Percentiles rank a stretch among this genome's conserved stretches.
Evolutionary conservation across 2,797 vertebrate genomes (phyloP).

Genomic region (Hydrocynus forskahlii): DNA sequence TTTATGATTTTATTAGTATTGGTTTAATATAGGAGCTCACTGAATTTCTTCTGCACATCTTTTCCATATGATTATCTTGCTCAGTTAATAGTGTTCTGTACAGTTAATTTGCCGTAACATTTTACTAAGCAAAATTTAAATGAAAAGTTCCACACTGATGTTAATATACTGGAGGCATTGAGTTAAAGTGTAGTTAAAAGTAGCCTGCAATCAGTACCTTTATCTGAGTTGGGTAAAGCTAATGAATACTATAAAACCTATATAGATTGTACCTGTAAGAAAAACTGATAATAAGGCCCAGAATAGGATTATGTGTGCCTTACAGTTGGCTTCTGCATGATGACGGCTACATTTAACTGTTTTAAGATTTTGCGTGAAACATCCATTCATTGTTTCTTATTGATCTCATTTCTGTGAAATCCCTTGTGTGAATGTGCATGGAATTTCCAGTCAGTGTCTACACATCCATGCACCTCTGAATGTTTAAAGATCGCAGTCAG

Average conservation of each 20-base stretch:
- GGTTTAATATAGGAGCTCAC: not conserved
- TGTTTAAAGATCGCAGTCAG: not conserved
- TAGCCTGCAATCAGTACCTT: not conserved
- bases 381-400: no score
- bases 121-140: not conserved
- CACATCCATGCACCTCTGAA: not conserved
- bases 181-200: not conserved
- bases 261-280: not conserved
- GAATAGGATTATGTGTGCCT: not conserved
- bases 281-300: not conserved
- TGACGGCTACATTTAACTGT: not conserved
- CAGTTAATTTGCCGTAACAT: not conserved
- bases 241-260: not conserved
- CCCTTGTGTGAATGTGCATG: not conserved
- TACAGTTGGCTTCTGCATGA: not conserved
- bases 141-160: not conserved
- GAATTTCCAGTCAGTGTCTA: not conserved
- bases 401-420: not conserved
- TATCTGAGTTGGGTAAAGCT: not conserved
- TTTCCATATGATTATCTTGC: not conserved
- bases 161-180: no score
- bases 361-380: no score
- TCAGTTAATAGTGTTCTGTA: not conserved
- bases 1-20: conserved; percentile 9
- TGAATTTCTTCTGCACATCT: not conserved